phyloP scores from a whole-genome alignment of 2,888 invertebrate species.

The Eumerus sabulonum region DNA sequence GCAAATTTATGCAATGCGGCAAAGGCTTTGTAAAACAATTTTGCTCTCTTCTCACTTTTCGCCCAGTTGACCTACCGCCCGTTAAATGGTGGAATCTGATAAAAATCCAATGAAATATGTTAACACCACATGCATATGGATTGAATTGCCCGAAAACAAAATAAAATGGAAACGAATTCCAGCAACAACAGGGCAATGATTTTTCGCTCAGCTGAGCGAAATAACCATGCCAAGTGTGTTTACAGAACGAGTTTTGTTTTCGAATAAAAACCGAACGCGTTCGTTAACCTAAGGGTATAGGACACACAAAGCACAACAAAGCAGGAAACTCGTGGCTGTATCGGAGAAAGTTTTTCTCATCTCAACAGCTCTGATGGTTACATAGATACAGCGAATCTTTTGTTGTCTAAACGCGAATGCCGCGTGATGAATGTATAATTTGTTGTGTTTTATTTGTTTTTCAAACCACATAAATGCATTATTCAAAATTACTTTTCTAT shows the following conservation, averaged over 20 bases:
- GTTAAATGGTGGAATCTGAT: slow-evolving; percentile 26
- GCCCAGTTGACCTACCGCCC: slow-evolving; percentile 39
- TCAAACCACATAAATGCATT: background rate
- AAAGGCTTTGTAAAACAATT: slow-evolving; percentile 46
- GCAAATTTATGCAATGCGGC: slow-evolving; percentile 67
- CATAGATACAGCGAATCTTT: background rate
- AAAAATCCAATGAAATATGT: slow-evolving; percentile 22
- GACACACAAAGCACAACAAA: slow-evolving; percentile 34
- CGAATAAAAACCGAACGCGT: slow-evolving; percentile 21
- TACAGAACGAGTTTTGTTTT: background rate
- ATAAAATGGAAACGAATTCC: slow-evolving; percentile 1
- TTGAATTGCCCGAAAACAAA: slow-evolving; percentile 14
- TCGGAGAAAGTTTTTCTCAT: slow-evolving; percentile 30
- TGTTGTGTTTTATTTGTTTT: background rate
- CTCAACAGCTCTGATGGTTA: background rate
- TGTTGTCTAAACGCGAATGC: background rate
- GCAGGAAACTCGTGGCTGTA: slow-evolving; percentile 19
- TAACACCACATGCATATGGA: slow-evolving; percentile 17
- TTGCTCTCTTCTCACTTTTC: slow-evolving; percentile 20
- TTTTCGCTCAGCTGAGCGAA: slow-evolving; percentile 49
- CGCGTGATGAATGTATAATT: slow-evolving; percentile 3
- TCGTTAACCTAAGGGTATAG: slow-evolving; percentile 46
- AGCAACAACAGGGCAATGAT: slow-evolving; percentile 9
- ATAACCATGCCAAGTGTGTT: background rate
- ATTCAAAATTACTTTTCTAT: background rate